Conservation (phyloP, 2,113 vertebrate genomes). For the Ornithorhynchus anatinus region DNA sequence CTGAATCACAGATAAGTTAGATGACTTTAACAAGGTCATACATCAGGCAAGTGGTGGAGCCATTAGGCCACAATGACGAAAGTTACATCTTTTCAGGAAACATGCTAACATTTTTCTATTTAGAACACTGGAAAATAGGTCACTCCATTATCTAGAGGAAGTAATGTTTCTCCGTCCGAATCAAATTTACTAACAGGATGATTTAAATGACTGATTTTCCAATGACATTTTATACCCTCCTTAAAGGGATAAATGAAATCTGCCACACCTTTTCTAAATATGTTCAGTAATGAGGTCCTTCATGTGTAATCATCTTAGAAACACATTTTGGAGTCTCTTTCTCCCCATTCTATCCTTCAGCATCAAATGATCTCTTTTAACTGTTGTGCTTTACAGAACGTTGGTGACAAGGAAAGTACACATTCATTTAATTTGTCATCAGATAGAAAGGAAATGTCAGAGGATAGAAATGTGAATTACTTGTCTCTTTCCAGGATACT, state of each 20-base stretch:
- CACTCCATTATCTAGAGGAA: no score
- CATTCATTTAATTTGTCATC: not conserved
- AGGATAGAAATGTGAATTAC: not conserved
- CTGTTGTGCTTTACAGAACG: not conserved
- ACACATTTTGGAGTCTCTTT: not conserved
- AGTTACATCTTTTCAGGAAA: no score
- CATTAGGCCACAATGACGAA: no score
- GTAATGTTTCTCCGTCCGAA: no score
- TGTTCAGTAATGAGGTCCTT: not conserved
- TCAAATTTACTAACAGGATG: no score
- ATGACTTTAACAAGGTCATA: no score
- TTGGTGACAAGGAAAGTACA: not conserved
- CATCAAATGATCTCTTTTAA: slow-evolving; percentile 23
- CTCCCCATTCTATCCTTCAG: not conserved
- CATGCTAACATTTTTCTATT: no score
- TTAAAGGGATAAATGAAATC: not conserved
- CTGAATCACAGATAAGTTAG: no score
- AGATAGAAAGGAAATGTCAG: not conserved
- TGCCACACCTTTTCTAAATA: no score
- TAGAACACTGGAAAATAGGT: no score
- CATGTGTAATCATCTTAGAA: not conserved
- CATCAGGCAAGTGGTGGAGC: no score
- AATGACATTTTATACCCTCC: not conserved
- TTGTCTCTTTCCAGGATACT: slow-evolving; percentile 14
- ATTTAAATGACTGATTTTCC: no score